These are phyloP conservation scores for Eurypyga helias DNA, from an alignment of 2,113 vertebrate genomes.

Conservation along the genomic window DNA sequence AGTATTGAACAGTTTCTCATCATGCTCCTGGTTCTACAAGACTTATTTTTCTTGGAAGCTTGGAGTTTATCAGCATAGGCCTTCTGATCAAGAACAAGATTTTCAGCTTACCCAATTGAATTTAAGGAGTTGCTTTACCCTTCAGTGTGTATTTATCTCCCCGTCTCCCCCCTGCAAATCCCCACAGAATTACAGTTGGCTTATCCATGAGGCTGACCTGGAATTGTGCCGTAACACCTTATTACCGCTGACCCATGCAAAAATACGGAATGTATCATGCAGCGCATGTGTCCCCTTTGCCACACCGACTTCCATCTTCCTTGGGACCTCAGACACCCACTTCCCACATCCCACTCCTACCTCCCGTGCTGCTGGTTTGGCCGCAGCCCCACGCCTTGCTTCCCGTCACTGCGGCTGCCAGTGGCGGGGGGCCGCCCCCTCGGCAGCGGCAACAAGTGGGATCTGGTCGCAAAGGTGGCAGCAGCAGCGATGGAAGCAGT, in stretches of 20 bases:
- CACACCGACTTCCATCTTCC: background rate
- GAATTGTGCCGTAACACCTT: background rate
- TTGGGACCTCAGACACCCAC: background rate
- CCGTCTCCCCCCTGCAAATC: background rate
- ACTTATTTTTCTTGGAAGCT: slow-evolving; percentile 3
- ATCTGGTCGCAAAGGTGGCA: background rate
- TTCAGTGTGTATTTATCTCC: background rate
- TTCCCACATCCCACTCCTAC: background rate
- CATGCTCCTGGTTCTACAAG: slow-evolving; percentile 1
- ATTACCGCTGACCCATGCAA: rapidly evolving
- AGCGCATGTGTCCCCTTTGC: rapidly evolving
- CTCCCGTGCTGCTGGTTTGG: background rate
- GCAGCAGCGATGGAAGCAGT: background rate
- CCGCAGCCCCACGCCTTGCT: background rate
- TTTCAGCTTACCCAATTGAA: background rate
- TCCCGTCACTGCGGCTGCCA: background rate
- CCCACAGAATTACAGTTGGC: background rate
- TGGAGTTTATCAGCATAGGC: background rate
- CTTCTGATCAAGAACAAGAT: background rate
- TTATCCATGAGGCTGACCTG: background rate
- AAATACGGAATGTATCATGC: background rate
- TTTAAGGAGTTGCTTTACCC: background rate
- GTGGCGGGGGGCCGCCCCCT: too few relatives aligned
- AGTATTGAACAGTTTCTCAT: slow-evolving; percentile 24
- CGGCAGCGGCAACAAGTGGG: background rate